Percentiles rank a stretch among this genome's conserved stretches.
These are phyloP conservation scores for Ryuthela nishihirai DNA, from an alignment of 2,888 invertebrate genomes.

Conservation along the genomic window DNA sequence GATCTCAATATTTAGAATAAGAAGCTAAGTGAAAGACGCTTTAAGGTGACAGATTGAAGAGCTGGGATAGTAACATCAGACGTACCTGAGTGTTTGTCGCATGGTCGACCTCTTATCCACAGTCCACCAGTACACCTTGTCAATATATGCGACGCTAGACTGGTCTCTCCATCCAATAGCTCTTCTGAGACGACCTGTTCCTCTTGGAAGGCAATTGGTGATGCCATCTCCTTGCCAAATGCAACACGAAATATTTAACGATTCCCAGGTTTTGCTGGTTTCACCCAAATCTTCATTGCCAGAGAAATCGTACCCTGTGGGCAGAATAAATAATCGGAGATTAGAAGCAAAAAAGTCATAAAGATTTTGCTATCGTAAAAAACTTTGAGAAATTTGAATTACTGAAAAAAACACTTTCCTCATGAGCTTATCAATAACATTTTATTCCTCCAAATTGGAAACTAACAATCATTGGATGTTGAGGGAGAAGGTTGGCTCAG, in stretches of 20 bases:
- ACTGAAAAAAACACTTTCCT: too few relatives aligned
- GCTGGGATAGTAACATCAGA: too few relatives aligned
- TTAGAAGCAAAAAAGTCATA: too few relatives aligned
- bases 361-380: neutral
- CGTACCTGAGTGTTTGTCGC: constrained; percentile 16
- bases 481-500: too few relatives aligned
- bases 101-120: constrained; percentile 36
- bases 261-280: constrained; percentile 5
- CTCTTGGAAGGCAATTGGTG: constrained; percentile 35
- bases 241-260: constrained; percentile 1
- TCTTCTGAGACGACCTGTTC: constrained; percentile 14
- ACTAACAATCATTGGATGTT: too few relatives aligned
- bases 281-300: constrained; percentile 27
- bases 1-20: too few relatives aligned
- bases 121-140: constrained; percentile 40
- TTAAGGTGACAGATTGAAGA: too few relatives aligned
- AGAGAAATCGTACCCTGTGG: constrained; percentile 33
- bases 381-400: too few relatives aligned
- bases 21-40: too few relatives aligned
- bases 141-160: neutral
- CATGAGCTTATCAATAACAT: too few relatives aligned
- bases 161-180: constrained; percentile 23
- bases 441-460: too few relatives aligned
- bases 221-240: constrained; percentile 40
- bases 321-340: too few relatives aligned